phyloP scores from a whole-genome alignment of 2,888 invertebrate genomes.

The Andrena marginata region DNA sequence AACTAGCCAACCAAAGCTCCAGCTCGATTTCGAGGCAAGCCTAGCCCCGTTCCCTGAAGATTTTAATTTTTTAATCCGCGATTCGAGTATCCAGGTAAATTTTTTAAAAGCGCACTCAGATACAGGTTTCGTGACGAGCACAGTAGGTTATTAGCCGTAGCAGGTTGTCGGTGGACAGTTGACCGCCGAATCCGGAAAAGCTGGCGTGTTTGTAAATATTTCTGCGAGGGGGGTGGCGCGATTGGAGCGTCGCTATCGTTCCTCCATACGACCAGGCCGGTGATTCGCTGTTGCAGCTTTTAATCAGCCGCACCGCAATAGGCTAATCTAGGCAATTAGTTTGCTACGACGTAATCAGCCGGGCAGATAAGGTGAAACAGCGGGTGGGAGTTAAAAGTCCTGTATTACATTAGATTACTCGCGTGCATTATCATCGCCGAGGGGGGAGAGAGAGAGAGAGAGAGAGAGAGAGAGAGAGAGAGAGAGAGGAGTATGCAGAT shows the following conservation, averaged over 20 bases:
- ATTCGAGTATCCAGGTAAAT: not conserved
- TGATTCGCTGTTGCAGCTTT: constrained; percentile 48
- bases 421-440: constrained; percentile 47
- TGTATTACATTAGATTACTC: constrained; percentile 50
- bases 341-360: constrained; percentile 56
- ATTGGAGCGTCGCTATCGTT: constrained; percentile 14
- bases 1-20: not conserved
- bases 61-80: not conserved
- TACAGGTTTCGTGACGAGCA: too few relatives aligned
- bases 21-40: not conserved
- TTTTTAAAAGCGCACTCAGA: not conserved
- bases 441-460: too few relatives aligned
- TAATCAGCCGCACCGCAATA: constrained; percentile 59
- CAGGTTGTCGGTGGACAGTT: too few relatives aligned
- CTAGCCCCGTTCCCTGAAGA: too few relatives aligned
- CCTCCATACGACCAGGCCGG: not conserved
- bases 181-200: not conserved
- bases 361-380: constrained; percentile 55
- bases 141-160: too few relatives aligned
- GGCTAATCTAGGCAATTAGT: constrained; percentile 64
- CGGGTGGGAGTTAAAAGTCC: constrained; percentile 63
- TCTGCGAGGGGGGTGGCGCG: not conserved
- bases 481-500: constrained; percentile 35
- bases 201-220: not conserved
- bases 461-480: not conserved